These are phyloP conservation scores for Menidia beryllina DNA, from an alignment of 2,113 vertebrate genomes.

Conservation along the genomic window DNA sequence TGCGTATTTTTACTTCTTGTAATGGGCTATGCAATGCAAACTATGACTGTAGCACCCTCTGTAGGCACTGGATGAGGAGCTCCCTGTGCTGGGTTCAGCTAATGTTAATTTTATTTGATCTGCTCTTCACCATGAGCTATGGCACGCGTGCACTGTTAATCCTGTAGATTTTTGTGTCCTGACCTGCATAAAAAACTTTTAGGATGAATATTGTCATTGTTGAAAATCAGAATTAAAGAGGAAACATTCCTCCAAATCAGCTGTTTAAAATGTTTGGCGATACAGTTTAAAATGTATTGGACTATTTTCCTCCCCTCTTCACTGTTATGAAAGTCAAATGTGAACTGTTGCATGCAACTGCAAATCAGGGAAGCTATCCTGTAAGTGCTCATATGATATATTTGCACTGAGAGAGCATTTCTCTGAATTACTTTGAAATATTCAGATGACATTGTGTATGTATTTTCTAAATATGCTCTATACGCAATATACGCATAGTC, in stretches of 20 bases:
- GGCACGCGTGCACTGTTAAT: not conserved
- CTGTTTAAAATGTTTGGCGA: not conserved
- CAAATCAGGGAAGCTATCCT: too few relatives aligned
- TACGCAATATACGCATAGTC: not conserved
- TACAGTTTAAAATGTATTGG: not conserved
- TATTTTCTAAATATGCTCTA: not conserved
- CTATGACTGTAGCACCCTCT: slow-evolving; percentile 34
- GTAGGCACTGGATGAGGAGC: not conserved
- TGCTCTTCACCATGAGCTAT: too few relatives aligned
- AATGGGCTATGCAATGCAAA: not conserved
- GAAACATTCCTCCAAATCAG: not conserved
- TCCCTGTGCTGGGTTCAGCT: too few relatives aligned
- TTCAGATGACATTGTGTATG: not conserved
- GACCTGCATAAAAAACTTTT: not conserved
- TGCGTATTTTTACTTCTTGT: not conserved
- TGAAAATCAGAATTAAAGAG: not conserved
- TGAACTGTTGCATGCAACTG: too few relatives aligned
- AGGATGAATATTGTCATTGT: not conserved
- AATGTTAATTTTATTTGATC: too few relatives aligned
- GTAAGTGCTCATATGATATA: too few relatives aligned
- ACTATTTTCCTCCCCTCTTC: not conserved
- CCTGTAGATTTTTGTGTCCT: not conserved
- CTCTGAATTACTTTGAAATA: not conserved
- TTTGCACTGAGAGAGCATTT: not conserved
- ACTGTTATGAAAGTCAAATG: not conserved